Percentiles rank a stretch among this genome's conserved stretches.
phyloP scores from a whole-genome alignment of 2,888 invertebrate genomes.

The Macrosiphum euphorbiae region DNA sequence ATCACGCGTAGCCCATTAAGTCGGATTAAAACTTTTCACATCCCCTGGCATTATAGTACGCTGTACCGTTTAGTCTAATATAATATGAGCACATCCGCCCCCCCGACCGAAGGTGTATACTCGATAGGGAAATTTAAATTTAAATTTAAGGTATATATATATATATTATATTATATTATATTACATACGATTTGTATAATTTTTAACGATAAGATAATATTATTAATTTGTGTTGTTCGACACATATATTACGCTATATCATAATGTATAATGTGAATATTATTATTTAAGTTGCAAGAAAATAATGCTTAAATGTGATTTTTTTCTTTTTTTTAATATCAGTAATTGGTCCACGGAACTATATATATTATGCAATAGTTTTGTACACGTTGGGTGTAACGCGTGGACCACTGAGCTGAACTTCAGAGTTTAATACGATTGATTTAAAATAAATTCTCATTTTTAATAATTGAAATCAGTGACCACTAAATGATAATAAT shows the following conservation, averaged over 20 bases:
- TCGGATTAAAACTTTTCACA: not conserved
- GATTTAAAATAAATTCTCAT: not conserved
- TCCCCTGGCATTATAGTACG: not conserved
- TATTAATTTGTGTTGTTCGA: slow-evolving; percentile 11
- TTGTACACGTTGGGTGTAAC: not conserved
- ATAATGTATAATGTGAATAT: not conserved
- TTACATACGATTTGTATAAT: not conserved
- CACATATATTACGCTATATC: not conserved
- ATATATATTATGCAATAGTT: not conserved
- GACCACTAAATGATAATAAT: not conserved
- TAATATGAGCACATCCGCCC: not conserved
- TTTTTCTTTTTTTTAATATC: not conserved
- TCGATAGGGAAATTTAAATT: not conserved
- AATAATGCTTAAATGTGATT: slow-evolving; percentile 19
- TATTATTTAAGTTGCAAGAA: not conserved
- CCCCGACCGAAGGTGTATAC: not conserved
- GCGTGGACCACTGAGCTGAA: not conserved
- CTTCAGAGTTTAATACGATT: not conserved
- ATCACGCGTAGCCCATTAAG: not conserved
- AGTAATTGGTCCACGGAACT: not conserved
- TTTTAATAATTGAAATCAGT: not conserved
- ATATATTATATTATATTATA: not conserved
- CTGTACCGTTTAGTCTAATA: not conserved
- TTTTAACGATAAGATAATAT: slow-evolving; percentile 22
- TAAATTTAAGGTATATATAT: not conserved